phyloP scores from a whole-genome alignment of 2,113 vertebrate genomes.

The Macrotis lagotis region DNA sequence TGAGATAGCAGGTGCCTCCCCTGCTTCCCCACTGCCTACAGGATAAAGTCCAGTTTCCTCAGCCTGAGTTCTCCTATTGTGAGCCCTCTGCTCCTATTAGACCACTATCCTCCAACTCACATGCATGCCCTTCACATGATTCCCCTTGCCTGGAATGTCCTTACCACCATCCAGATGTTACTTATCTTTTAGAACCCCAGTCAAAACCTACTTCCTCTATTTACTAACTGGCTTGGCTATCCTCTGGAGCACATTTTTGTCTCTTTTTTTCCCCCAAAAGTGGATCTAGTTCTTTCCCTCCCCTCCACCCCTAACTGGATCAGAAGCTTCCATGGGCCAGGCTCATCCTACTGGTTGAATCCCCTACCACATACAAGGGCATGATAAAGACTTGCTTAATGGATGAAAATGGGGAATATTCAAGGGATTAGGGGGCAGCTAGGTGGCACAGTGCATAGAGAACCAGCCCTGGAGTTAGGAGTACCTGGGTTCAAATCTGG shows the following conservation, averaged over 20 bases:
- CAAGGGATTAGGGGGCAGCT: conserved; percentile 47
- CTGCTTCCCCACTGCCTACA: not conserved
- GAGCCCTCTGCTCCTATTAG: not conserved
- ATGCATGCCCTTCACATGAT: not conserved
- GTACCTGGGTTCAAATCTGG: too few relatives aligned
- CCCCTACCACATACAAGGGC: not conserved
- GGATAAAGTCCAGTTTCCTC: not conserved
- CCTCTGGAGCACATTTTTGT: not conserved
- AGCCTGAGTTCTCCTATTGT: not conserved
- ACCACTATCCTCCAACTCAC: not conserved
- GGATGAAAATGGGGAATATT: not conserved
- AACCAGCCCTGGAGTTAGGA: too few relatives aligned
- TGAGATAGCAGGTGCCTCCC: not conserved
- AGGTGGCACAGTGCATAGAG: too few relatives aligned
- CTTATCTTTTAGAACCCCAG: not conserved
- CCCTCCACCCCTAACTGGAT: not conserved
- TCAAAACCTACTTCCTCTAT: not conserved
- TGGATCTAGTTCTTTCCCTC: not conserved
- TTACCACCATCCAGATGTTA: not conserved
- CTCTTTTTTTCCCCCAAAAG: not conserved
- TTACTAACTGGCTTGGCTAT: not conserved
- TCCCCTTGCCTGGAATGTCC: not conserved
- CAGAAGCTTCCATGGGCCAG: not conserved
- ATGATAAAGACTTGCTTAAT: not conserved
- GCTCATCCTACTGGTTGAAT: not conserved